Conservation (phyloP, 1,140 invertebrate species). For the Thalassaphorura encarpata region DNA sequence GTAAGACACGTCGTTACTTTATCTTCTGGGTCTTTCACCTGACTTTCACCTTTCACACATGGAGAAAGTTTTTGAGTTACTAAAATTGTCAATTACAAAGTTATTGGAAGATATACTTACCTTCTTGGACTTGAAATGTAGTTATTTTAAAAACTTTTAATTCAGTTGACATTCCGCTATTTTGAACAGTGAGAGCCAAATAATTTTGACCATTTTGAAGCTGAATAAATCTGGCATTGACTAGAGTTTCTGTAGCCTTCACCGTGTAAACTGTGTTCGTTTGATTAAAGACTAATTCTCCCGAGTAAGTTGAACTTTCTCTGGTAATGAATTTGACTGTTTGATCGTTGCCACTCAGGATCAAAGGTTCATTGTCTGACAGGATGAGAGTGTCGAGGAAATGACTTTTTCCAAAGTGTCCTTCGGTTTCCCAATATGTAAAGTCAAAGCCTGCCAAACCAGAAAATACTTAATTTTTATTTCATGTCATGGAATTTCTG, state of each 20-base stretch:
- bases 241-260: no score
- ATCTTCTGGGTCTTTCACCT: not conserved
- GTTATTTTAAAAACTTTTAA: no score
- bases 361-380: not conserved
- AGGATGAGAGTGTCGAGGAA: conserved; percentile 8
- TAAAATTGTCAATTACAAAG: not conserved
- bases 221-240: no score
- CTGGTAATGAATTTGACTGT: conserved; percentile 1
- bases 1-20: conserved; percentile 3
- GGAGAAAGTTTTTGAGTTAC: not conserved
- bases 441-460: conserved; percentile 12
- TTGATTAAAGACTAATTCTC: no score
- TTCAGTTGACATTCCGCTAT: no score
- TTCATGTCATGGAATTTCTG: not conserved
- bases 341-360: conserved; percentile 1
- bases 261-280: no score
- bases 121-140: no score
- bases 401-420: not conserved
- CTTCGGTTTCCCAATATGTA: conserved; percentile 13
- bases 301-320: no score
- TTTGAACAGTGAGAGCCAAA: no score
- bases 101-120: no score
- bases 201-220: no score
- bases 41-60: not conserved
- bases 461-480: not conserved